A percentile compares a stretch with the other conserved stretches of the same genome.
Conservation (phyloP, 2,888 invertebrate species). For the Leptinotarsa haldemani region DNA sequence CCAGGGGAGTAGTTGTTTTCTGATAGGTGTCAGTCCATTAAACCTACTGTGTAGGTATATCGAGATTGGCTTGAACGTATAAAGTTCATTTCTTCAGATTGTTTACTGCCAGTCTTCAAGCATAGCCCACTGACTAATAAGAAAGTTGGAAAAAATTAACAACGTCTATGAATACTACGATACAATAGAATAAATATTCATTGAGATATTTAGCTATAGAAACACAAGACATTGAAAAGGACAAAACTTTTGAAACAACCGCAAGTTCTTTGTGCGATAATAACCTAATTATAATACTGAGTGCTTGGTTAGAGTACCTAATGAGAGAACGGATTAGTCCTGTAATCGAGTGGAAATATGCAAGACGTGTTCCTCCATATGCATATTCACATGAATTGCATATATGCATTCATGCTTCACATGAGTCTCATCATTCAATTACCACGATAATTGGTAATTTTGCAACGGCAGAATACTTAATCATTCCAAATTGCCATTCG, state of each 20-base stretch:
- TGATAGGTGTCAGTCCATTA: too few species aligned
- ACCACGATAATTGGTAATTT: conserved; percentile 31
- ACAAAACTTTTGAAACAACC: background rate
- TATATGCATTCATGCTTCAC: conserved; percentile 26
- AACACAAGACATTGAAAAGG: too few species aligned
- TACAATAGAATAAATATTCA: too few species aligned
- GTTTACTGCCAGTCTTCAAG: too few species aligned
- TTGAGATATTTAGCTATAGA: too few species aligned
- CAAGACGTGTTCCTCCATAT: conserved; percentile 25
- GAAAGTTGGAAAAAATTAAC: too few species aligned
- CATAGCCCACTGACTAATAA: too few species aligned
- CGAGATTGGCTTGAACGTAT: too few species aligned
- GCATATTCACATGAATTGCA: conserved; percentile 29
- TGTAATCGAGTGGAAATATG: conserved; percentile 33
- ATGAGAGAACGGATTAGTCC: conserved; percentile 2
- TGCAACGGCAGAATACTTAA: conserved; percentile 22
- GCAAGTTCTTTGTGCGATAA: background rate
- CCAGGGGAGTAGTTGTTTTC: too few species aligned
- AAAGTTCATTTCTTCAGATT: too few species aligned
- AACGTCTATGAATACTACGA: too few species aligned
- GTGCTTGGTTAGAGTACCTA: background rate
- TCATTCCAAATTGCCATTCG: conserved; percentile 20
- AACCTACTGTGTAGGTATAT: too few species aligned
- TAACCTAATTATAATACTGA: conserved; percentile 14
- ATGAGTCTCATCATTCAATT: conserved; percentile 22